Evolutionary conservation across 2,113 vertebrate species (phyloP).

Genomic region (Melanocharis versteri): DNA sequence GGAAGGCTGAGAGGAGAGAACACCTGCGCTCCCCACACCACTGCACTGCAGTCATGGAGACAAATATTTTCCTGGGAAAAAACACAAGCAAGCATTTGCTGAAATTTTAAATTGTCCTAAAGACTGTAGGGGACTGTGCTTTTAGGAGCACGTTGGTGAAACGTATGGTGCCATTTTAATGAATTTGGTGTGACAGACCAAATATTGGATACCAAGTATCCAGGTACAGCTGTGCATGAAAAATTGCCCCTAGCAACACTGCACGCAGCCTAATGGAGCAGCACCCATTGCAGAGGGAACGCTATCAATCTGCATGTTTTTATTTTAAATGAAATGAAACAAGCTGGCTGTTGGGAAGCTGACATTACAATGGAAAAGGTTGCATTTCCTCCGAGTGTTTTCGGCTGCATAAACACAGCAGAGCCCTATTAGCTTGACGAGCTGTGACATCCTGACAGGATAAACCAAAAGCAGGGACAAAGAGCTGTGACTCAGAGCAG

Average conservation of each 20-base stretch:
- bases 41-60: neutral
- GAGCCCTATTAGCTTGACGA: conserved; percentile 16
- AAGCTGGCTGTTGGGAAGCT: neutral
- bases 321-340: conserved; percentile 1
- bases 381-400: neutral
- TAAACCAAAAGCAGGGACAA: neutral
- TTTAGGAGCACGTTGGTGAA: neutral
- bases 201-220: neutral
- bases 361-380: neutral
- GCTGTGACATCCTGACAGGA: conserved; percentile 31
- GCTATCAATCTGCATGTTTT: neutral
- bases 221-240: neutral
- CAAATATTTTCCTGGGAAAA: neutral
- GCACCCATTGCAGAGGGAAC: neutral
- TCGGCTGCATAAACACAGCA: neutral
- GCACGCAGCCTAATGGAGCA: neutral
- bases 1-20: neutral
- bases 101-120: neutral
- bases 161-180: neutral
- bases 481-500: neutral
- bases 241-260: neutral
- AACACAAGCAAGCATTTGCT: neutral
- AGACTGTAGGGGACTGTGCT: neutral
- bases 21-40: accelerated
- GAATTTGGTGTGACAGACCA: neutral